Evolutionary conservation across 2,797 vertebrate genomes (phyloP).

Genomic region (Girardinus metallicus): DNA sequence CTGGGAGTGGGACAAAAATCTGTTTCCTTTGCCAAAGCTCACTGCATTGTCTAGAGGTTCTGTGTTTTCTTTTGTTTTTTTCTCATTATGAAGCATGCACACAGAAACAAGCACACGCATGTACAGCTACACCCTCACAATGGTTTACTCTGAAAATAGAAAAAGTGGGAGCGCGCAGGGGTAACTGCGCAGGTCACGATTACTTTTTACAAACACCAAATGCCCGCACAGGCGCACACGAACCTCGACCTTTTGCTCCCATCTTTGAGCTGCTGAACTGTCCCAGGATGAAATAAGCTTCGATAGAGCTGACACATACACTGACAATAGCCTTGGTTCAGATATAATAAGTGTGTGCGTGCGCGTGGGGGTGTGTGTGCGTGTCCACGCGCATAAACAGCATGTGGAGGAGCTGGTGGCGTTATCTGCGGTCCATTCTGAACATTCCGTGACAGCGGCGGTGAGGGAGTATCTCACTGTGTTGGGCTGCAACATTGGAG

Average conservation of each 20-base stretch:
- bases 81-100: slow-evolving; percentile 56
- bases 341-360: slow-evolving; percentile 53
- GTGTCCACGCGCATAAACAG: slow-evolving; percentile 53
- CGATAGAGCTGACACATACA: slow-evolving; percentile 67
- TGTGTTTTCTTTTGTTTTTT: slow-evolving; percentile 53
- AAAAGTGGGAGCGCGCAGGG: slow-evolving; percentile 50
- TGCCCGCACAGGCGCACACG: slow-evolving; percentile 3
- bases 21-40: slow-evolving; percentile 79
- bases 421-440: slow-evolving; percentile 67
- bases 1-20: slow-evolving; percentile 80
- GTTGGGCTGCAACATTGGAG: slow-evolving; percentile 38
- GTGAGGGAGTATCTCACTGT: slow-evolving; percentile 54
- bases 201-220: slow-evolving; percentile 22
- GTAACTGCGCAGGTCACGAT: slow-evolving; percentile 39
- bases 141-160: slow-evolving; percentile 71
- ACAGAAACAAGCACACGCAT: slow-evolving; percentile 33
- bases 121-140: slow-evolving; percentile 44
- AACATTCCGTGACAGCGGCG: slow-evolving; percentile 70
- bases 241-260: slow-evolving; percentile 51
- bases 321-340: slow-evolving; percentile 62
- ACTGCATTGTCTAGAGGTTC: slow-evolving; percentile 73
- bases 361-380: not conserved
- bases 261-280: slow-evolving; percentile 63
- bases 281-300: slow-evolving; percentile 65
- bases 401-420: slow-evolving; percentile 58